phyloP scores from a whole-genome alignment of 2,113 vertebrate genomes.

The Podilymbus podiceps region DNA sequence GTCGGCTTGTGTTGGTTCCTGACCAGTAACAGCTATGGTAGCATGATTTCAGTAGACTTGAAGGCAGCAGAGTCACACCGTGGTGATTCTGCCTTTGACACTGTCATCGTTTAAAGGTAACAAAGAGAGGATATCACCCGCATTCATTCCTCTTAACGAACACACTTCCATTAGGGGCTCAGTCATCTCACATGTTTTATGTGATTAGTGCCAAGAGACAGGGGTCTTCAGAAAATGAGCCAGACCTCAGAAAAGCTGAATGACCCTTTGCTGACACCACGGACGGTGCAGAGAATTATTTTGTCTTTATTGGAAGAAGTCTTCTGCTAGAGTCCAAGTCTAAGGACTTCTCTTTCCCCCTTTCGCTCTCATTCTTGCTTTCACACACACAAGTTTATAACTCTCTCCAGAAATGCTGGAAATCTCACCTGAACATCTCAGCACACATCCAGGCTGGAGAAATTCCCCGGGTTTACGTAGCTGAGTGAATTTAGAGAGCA shows the following conservation, averaged over 20 bases:
- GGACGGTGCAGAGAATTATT: neutral
- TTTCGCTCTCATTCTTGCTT: neutral
- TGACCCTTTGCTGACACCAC: neutral
- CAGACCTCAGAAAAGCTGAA: neutral
- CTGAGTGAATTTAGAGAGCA: neutral
- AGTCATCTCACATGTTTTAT: neutral
- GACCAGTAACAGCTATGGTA: neutral
- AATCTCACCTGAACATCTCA: neutral
- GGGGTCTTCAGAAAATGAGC: neutral
- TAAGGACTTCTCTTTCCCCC: neutral
- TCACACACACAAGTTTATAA: rapidly evolving
- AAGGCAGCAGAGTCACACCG: neutral
- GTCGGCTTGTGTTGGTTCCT: neutral
- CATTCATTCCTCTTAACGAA: neutral
- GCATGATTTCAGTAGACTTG: neutral
- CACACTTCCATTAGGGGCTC: neutral
- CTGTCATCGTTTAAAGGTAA: neutral
- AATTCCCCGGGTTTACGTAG: neutral
- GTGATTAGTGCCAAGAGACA: neutral
- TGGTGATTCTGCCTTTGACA: neutral
- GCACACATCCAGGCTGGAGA: neutral
- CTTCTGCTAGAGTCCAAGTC: neutral
- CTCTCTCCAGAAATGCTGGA: rapidly evolving
- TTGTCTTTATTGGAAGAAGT: neutral
- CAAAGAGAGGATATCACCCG: neutral